Percentiles rank a stretch among this genome's conserved stretches.
These are phyloP conservation scores for Capra hircus DNA, from an alignment of 2,113 vertebrate species.

Conservation along the genomic window DNA sequence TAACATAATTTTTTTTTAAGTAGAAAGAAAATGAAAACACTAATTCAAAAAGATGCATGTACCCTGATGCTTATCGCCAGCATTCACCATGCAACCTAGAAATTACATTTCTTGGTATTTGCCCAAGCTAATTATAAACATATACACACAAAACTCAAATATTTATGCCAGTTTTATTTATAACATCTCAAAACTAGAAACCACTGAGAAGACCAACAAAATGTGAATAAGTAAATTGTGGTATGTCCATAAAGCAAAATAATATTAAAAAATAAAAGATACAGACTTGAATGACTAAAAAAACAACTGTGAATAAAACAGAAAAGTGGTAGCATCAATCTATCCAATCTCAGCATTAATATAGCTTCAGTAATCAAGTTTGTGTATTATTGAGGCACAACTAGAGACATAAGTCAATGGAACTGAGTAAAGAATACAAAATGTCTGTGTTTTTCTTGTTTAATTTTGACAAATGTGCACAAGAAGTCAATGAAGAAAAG, in stretches of 20 bases:
- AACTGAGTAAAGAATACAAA: not conserved
- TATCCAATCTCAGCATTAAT: not conserved
- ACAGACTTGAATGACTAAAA: not conserved
- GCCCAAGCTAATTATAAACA: not conserved
- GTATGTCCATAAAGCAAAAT: not conserved
- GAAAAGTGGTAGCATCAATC: not conserved
- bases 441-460: not conserved
- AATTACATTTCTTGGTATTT: not conserved
- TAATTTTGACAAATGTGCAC: not conserved
- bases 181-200: not conserved
- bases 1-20: not conserved
- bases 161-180: not conserved
- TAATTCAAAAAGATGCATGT: not conserved
- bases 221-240: not conserved
- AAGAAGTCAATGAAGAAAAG: not conserved
- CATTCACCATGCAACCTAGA: not conserved
- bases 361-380: not conserved
- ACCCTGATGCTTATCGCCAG: not conserved
- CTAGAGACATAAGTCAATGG: not conserved
- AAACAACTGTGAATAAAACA: not conserved
- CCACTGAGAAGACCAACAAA: not conserved
- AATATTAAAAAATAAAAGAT: not conserved
- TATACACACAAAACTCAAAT: not conserved
- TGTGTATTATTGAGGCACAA: not conserved
- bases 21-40: not conserved